Percentiles rank a stretch among this genome's conserved stretches.
Conservation (phyloP, 2,797 vertebrate species). For the Artibeus lituratus region DNA sequence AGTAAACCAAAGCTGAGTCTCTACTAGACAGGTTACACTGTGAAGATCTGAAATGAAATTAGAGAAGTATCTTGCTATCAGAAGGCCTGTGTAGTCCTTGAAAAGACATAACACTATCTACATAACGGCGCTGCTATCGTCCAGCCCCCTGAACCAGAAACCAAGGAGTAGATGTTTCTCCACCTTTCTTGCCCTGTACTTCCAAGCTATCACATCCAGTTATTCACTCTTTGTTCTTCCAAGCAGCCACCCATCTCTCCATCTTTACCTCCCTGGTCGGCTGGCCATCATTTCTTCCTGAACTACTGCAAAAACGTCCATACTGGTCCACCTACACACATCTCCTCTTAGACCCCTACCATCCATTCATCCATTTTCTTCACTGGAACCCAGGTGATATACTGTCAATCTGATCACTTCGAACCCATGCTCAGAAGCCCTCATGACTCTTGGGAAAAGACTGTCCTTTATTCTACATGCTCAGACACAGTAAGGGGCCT, state of each 20-base stretch:
- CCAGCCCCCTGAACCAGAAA: neutral
- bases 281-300: neutral
- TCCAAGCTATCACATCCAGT: neutral
- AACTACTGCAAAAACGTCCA: neutral
- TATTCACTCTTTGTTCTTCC: neutral
- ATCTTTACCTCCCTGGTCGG: neutral
- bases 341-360: neutral
- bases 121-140: neutral
- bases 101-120: neutral
- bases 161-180: neutral
- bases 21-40: neutral
- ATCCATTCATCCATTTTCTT: neutral
- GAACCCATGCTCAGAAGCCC: neutral
- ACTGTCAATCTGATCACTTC: neutral
- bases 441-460: neutral
- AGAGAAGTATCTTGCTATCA: neutral
- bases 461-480: neutral
- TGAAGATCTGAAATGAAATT: neutral
- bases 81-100: too few species aligned
- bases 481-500: neutral
- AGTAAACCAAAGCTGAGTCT: neutral
- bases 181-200: neutral
- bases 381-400: neutral
- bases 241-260: neutral
- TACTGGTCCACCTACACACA: neutral